Base-by-base conservation (phyloP, 2,113 vertebrate species). In the Actenoides hombroni region DNA sequence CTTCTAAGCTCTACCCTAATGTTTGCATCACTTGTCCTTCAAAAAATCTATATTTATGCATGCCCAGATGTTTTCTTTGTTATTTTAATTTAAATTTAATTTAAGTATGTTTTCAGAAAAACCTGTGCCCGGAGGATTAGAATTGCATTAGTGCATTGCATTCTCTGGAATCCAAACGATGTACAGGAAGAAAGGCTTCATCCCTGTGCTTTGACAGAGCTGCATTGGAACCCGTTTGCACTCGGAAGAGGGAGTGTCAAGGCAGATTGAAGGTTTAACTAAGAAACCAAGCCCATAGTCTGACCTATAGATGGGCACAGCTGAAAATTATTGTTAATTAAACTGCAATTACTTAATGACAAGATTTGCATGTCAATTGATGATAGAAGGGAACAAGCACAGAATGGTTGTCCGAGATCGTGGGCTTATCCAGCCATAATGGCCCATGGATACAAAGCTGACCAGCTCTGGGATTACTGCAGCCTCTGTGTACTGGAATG, bases 311-410 rank as follows among this genome's bases (percentile, higher is more conserved):
- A 42, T 88, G 17, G 82, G 67, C 44, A 61, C 35, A 80, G 74
- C n/a, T 88, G 63, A 90, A 96, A 95, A 64, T 35, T 29, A 57
- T 39, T 65, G 42, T 54, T 92, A 92, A 95, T 87, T 88, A 75
- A 76, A 49, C 33, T 51, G 29, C 42, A 90, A 73, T 94, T 93
- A 61, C 35, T 80, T 69, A 48, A 59, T 28, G 28, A 59, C 48
- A 85, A 49, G 24, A 24, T 60, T 77, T 84, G 33, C 19, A 49
- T 74, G 51, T 81, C 20, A 46, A 4, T 25, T 76, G 75, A 60
- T 54, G 44, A 33, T 13, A 60, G 70, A 76, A 35, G 17, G 35
- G 25, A 88, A 61, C 37, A 84, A 80, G 64, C 59, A 90, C 0
- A 4, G 42, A 83, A 69, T 23, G 48, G 16, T 63, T 88, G 24